These are phyloP conservation scores for Sapayoa aenigma DNA, from an alignment of 2,113 vertebrate species.

Conservation along the genomic window DNA sequence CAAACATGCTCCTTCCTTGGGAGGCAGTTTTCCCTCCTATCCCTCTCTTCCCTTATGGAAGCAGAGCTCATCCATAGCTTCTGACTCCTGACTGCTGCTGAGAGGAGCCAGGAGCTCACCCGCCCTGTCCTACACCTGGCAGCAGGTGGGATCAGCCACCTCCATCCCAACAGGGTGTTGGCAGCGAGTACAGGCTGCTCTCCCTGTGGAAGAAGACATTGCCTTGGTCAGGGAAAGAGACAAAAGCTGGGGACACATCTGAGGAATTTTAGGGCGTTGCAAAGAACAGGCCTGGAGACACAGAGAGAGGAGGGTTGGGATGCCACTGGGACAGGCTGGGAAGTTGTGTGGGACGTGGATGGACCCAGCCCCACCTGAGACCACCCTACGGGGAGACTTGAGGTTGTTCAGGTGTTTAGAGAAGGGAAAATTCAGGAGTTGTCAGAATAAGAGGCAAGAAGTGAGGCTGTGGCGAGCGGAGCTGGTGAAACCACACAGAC, in stretches of 20 bases:
- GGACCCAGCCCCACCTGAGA: background rate
- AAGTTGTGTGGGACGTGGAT: background rate
- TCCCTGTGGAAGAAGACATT: background rate
- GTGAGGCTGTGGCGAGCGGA: background rate
- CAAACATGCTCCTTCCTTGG: background rate
- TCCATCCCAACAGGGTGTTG: background rate
- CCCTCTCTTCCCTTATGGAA: background rate
- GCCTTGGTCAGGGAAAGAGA: background rate
- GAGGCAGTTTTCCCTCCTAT: background rate
- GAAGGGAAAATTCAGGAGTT: background rate
- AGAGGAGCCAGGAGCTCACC: background rate
- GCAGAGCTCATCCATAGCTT: background rate
- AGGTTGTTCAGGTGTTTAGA: background rate
- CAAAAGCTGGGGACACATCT: background rate
- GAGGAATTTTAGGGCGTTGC: background rate
- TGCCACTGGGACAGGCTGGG: background rate
- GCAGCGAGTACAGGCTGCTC: background rate
- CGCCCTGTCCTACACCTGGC: background rate
- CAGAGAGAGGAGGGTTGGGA: background rate
- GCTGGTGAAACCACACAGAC: background rate
- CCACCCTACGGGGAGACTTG: background rate
- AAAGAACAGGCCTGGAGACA: background rate
- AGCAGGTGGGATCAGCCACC: background rate
- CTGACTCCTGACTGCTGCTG: background rate
- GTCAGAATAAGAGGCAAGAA: background rate